Base-by-base conservation (phyloP, 2,888 invertebrate genomes). In the Mythimna vitellina region DNA sequence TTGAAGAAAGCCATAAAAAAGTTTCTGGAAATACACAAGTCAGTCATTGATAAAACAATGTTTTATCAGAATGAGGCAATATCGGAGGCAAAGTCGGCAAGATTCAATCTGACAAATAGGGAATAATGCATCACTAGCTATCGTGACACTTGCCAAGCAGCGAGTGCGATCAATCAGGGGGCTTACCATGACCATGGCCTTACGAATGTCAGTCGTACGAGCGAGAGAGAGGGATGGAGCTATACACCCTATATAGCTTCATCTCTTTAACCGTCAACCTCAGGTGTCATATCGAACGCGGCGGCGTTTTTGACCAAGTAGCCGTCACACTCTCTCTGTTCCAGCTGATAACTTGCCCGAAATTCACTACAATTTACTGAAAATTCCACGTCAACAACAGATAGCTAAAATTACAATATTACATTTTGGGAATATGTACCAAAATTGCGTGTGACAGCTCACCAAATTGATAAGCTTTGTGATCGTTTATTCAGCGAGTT, bases 391-490 rank as follows among this genome's bases (percentile, higher is more conserved):
- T 72, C 73, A 81, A 35, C 82, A 62, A 32, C 82, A 81, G 51
- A 38, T 38, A 65, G 32, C 32, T 58, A 46, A 71, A 56, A 81
- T 68, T 53, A 20, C 72, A 63, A 67, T 51, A 54, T 56, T 51
- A 35, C 22, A 77, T 64, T 76, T 60, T 70, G 81, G 54, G 65
- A 58, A 76, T 62, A 57, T 62, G 49, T 65, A 7, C 10, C 51
- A 66, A 61, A 60, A 29, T 46, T 57, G 73, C 58, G 10, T 51
- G 32, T 82, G 80, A 78, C 82, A 80, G 78, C 46, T 46, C 12
- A 25, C 49, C 3, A 49, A 65, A 65, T 78, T 65, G 82, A 72
- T 78, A 78, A 73, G 68, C 78, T 82, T 78, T 68, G 65, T 29
- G 57, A 56, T n/a, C 25, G 57, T 67, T 66, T 62, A 69, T 56